Evolutionary conservation across 35 echinoderm and acorn worm genomes (phyloP).

Genomic region (Patiria miniata): DNA sequence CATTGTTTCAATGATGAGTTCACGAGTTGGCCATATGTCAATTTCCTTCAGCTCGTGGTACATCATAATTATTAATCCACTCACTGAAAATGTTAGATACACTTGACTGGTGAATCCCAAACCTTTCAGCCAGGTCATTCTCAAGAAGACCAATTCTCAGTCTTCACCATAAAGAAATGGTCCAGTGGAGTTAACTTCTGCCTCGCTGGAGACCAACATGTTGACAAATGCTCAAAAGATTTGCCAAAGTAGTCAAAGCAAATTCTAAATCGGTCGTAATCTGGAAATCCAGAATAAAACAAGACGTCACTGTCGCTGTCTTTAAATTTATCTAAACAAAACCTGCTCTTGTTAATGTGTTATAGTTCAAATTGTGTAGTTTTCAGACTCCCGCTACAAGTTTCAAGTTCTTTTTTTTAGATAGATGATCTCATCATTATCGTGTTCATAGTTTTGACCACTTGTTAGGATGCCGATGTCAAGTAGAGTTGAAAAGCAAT

Average conservation of each 20-base stretch:
- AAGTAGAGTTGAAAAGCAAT: no score
- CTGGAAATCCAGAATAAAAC: no score
- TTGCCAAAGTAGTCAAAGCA: not conserved
- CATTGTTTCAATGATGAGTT: not conserved
- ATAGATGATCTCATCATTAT: no score
- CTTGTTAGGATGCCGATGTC: no score
- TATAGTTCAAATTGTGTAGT: no score
- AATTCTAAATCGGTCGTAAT: not conserved
- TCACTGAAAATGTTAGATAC: not conserved
- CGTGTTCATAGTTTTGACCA: no score
- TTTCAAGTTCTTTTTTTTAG: no score
- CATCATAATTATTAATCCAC: not conserved
- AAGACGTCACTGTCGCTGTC: no score
- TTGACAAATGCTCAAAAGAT: not conserved
- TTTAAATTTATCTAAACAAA: no score
- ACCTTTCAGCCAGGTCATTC: slow-evolving; percentile 1
- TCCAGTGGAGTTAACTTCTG: not conserved
- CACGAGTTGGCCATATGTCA: not conserved
- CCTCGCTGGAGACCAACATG: not conserved
- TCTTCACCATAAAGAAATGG: not conserved
- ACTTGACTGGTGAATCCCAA: not conserved
- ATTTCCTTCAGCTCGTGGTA: not conserved
- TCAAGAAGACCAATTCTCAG: slow-evolving; percentile 12
- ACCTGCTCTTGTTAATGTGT: no score
- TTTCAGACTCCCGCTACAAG: no score